Base-by-base conservation (phyloP, 2,113 vertebrate genomes). In the Tapirus terrestris region DNA sequence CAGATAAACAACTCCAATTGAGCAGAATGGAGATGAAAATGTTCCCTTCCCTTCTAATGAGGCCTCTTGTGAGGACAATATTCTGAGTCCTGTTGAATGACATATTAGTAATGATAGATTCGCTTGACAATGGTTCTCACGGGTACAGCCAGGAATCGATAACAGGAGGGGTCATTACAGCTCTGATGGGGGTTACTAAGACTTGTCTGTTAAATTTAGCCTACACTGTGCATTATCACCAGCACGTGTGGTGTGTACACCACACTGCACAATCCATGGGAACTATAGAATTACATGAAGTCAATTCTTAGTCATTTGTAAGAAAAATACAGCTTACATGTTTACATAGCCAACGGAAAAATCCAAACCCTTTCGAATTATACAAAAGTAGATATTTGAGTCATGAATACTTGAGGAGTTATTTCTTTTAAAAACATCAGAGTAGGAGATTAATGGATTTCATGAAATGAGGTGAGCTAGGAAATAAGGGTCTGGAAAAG, bases 181-280 rank as follows among this genome's bases (percentile, higher is more conserved):
- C 16, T 17, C 18, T 17, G 3, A 10, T 7, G 1, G n/a, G 75
- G 10, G 14, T 53, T 4, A 53, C 14, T 53, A 16, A 53, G 51
- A 11, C 51, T 53, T 27, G 51, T 4, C 12, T 72, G 39, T 39
- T 16, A 16, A 18, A 17, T 73, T 31, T 1, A 65, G 17, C 36
- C 17, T 2, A 3, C 43, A 25, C 7, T 21, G 9, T 7, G 6
- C 17, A 6, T 25, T 5, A 0, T 3, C 23, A 1, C 56, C 33
- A 4, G 18, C 72, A 23, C 27, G 25, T 0, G 6, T 2, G 20
- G 45, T 3, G 0, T 12, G 45, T 21, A 12, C 3, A 25, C 20
- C 21, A 45, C 10, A 6, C 5, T 20, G 0, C n/a, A 29, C 20
- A 1, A 10, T 14, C 5, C 14, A 9, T 0, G 6, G 81, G 20